phyloP scores from a whole-genome alignment of 2,888 invertebrate species.

The Dryocosmus kuriphilus region DNA sequence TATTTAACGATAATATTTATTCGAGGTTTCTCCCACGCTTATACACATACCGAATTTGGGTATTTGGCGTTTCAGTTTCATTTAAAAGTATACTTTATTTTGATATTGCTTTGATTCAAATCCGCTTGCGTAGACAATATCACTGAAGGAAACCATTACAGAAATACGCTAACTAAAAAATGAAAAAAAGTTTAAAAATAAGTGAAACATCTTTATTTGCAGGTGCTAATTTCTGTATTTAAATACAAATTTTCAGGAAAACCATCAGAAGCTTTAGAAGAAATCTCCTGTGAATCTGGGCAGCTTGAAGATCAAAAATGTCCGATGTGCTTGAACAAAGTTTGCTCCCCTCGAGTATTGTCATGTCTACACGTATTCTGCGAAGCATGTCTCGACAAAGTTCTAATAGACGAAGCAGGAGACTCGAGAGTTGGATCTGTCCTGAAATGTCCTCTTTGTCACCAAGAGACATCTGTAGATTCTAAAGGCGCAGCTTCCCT shows the following conservation, averaged over 20 bases:
- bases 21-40: too few relatives aligned
- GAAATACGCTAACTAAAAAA: background rate
- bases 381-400: conserved; percentile 92
- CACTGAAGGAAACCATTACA: too few relatives aligned
- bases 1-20: too few relatives aligned
- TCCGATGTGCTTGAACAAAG: conserved; percentile 81
- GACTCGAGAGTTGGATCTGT: conserved; percentile 83
- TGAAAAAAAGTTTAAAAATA: background rate
- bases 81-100: too few relatives aligned
- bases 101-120: too few relatives aligned
- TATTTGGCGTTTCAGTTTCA: too few relatives aligned
- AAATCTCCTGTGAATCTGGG: conserved; percentile 65
- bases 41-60: too few relatives aligned
- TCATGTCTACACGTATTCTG: conserved; percentile 97
- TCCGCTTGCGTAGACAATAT: too few relatives aligned
- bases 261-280: conserved; percentile 62
- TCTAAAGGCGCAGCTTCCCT: conserved; percentile 88
- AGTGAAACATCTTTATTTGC: background rate
- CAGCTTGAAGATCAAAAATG: conserved; percentile 67
- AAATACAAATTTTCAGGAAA: background rate
- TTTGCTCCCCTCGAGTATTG: conserved; percentile 91
- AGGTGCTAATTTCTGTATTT: background rate
- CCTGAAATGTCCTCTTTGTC: conserved; percentile 88
- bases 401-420: conserved; percentile 85
- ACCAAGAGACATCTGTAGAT: conserved; percentile 90